Base-by-base conservation (phyloP, 2,113 vertebrate species). In the Hucho hucho region DNA sequence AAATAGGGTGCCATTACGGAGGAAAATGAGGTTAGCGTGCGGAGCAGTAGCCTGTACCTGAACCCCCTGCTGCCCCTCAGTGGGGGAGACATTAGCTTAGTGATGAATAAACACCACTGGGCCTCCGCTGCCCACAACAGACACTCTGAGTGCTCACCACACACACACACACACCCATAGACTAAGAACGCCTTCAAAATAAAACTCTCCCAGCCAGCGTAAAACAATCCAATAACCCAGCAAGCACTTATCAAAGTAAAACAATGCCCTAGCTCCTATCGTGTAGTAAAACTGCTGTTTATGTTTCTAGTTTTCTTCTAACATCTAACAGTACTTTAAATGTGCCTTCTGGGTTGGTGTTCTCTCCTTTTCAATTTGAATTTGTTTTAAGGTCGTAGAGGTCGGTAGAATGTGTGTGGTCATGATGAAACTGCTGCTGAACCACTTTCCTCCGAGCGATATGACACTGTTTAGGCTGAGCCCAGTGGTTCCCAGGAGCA, bases 151-250 rank as follows among this genome's bases (percentile, higher is more conserved):
- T 73, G 69, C 75, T 70, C 80, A 49, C 75, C 37, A 43, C 37
- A 43, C 37, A 2, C 37, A 43, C 37, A 37, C 37, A 37, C 37
- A 37, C 37, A 37, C 37, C 73, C 67, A 64, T 28, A 64, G 59
- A 29, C 37, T 59, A 6, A 25, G 74, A 81, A 81, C 25, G 61
- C 75, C 77, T 79, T 70, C 84, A 83, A 79, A 32, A 87, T 78
- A 72, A 82, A 83, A 84, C 74, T 82, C 78, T 86, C 84, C 59
- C 81, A 76, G 86, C 86, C 74, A 77, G 85, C 84, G 81, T 88
- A 82, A 91, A 90, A 88, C 80, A 88, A 85, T 84, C 86, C 81
- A 89, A 85, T 84, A 88, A 89, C 83, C 83, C 56, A 78, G 81
- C 81, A 82, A 83, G 82, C 78, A 84, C 80, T 77, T 86, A 87